Percentiles rank a stretch among this genome's conserved stretches.
Evolutionary conservation across 53 echinoderm and acorn worm species (phyloP).

Genomic region (Arbacia lixula): DNA sequence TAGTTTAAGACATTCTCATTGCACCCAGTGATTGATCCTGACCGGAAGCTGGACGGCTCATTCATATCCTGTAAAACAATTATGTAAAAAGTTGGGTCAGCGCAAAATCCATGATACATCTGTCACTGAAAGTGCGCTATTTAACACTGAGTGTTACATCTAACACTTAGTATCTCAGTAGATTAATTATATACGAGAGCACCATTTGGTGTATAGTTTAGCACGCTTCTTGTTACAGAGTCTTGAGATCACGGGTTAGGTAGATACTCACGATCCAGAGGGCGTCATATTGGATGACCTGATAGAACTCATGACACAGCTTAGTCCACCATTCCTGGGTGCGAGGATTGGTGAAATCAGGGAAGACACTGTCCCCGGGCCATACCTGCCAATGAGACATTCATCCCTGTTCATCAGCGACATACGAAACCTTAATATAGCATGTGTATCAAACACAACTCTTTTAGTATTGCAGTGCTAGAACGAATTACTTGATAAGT

Average conservation of each 20-base stretch:
- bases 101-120: too few relatives aligned
- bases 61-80: slow-evolving; percentile 80
- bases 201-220: too few relatives aligned
- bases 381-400: slow-evolving; percentile 70
- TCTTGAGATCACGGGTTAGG: neutral
- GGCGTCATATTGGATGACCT: slow-evolving; percentile 76
- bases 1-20: slow-evolving; percentile 56
- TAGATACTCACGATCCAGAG: slow-evolving; percentile 94
- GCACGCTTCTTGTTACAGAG: too few relatives aligned
- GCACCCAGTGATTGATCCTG: slow-evolving; percentile 76
- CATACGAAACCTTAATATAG: too few relatives aligned
- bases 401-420: too few relatives aligned
- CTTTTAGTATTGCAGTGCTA: too few relatives aligned
- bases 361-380: slow-evolving; percentile 83
- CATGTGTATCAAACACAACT: too few relatives aligned
- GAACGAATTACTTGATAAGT: too few relatives aligned
- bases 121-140: neutral
- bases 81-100: too few relatives aligned
- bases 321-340: slow-evolving; percentile 72
- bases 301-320: slow-evolving; percentile 69
- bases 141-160: neutral
- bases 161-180: neutral
- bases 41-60: slow-evolving; percentile 82
- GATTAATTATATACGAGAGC: too few relatives aligned
- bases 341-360: slow-evolving; percentile 69